Conservation (phyloP, 2,888 invertebrate genomes). For the Drosophila flavopinicola region DNA sequence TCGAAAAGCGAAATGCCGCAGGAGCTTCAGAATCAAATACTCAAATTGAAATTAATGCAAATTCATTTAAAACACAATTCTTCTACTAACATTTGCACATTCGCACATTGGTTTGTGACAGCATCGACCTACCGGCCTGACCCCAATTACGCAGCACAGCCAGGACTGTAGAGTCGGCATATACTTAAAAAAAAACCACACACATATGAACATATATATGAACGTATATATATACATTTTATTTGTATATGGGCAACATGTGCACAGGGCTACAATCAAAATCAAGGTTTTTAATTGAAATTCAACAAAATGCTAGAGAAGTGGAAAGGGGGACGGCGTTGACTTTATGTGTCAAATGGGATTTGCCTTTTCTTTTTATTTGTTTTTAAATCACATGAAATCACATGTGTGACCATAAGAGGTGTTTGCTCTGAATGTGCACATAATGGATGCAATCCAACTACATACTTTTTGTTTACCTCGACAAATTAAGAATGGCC, state of each 20-base stretch:
- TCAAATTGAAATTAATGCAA: slow-evolving; percentile 70
- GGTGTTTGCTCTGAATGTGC: slow-evolving; percentile 9
- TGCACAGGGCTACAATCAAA: slow-evolving; percentile 67
- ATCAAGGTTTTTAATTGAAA: slow-evolving; percentile 79
- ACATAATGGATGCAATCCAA: background rate
- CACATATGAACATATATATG: slow-evolving; percentile 1
- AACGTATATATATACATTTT: slow-evolving; percentile 3
- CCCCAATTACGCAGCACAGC: slow-evolving; percentile 49
- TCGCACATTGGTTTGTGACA: slow-evolving; percentile 59
- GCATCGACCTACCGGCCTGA: slow-evolving; percentile 30
- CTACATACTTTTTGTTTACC: background rate
- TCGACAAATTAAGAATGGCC: background rate
- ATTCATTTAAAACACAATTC: slow-evolving; percentile 69
- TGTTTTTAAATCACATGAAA: background rate
- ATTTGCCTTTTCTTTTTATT: slow-evolving; percentile 1
- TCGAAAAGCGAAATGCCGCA: slow-evolving; percentile 38
- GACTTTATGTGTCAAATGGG: slow-evolving; percentile 19
- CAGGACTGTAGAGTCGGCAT: slow-evolving; percentile 25
- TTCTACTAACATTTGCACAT: slow-evolving; percentile 59
- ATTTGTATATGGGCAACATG: slow-evolving; percentile 47
- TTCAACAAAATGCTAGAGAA: slow-evolving; percentile 66
- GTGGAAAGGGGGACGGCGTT: slow-evolving; percentile 24
- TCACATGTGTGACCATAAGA: background rate
- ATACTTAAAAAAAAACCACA: slow-evolving; percentile 9
- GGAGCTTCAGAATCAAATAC: slow-evolving; percentile 38